Evolutionary conservation across 2,888 invertebrate genomes (phyloP).

Genomic region (Pristionchus arcanus): DNA sequence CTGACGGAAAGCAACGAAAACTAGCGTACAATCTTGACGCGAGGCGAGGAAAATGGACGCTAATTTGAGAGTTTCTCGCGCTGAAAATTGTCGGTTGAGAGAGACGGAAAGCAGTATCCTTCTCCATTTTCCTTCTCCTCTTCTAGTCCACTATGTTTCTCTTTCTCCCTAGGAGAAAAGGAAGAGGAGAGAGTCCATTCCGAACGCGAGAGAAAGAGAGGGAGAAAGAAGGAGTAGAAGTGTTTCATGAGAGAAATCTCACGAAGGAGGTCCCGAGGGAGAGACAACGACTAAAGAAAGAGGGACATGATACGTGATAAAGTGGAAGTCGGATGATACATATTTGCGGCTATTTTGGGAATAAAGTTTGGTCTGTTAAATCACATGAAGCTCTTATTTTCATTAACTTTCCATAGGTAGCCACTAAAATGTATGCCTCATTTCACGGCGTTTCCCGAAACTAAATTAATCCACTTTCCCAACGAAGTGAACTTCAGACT

Average conservation of each 20-base stretch:
- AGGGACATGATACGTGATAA: too few relatives aligned
- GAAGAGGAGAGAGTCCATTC: not conserved
- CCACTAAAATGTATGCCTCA: too few relatives aligned
- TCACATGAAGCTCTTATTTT: too few relatives aligned
- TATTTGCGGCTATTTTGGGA: too few relatives aligned
- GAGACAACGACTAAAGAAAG: too few relatives aligned
- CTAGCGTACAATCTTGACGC: not conserved
- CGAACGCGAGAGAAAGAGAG: not conserved
- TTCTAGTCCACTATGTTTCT: not conserved
- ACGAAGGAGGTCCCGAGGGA: not conserved
- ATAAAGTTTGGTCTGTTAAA: too few relatives aligned
- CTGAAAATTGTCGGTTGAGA: not conserved
- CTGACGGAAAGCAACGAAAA: too few relatives aligned
- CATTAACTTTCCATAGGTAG: too few relatives aligned
- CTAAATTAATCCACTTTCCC: too few relatives aligned
- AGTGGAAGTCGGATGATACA: not conserved
- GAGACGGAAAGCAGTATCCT: not conserved
- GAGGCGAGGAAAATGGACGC: not conserved
- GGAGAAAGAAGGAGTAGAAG: not conserved
- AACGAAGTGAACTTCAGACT: not conserved
- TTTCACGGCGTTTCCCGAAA: too few relatives aligned
- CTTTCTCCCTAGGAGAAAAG: not conserved
- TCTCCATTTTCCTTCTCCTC: not conserved
- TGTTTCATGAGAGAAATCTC: not conserved
- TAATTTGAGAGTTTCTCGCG: not conserved